Evolutionary conservation across 2,888 invertebrate species (phyloP).

Genomic region (Volucella inanis): DNA sequence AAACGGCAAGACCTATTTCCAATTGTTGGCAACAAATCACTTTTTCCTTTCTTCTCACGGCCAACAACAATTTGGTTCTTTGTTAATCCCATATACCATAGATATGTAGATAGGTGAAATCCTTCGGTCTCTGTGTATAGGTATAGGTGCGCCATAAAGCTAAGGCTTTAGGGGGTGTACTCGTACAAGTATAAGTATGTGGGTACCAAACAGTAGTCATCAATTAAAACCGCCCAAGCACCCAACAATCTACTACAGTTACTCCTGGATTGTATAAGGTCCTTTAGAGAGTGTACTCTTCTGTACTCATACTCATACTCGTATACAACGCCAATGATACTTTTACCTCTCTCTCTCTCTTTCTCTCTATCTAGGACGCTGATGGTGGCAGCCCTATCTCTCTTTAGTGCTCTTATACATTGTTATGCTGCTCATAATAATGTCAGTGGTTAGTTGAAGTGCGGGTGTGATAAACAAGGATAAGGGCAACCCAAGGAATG

Average conservation of each 20-base stretch:
- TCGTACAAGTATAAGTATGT: too few relatives aligned
- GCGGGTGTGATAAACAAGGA: slow-evolving; percentile 70
- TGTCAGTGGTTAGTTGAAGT: slow-evolving; percentile 75
- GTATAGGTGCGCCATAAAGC: too few relatives aligned
- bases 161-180: too few relatives aligned
- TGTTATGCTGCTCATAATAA: slow-evolving; percentile 74
- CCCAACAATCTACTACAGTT: slow-evolving; percentile 59
- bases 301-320: too few relatives aligned
- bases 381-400: slow-evolving; percentile 10
- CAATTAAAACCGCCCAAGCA: slow-evolving; percentile 31
- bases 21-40: slow-evolving; percentile 1
- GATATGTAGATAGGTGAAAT: not conserved
- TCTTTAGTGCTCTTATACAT: slow-evolving; percentile 55
- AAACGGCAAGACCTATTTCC: too few relatives aligned
- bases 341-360: slow-evolving; percentile 17
- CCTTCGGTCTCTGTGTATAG: slow-evolving; percentile 27
- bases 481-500: slow-evolving; percentile 43
- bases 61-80: slow-evolving; percentile 3
- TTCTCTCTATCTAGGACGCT: slow-evolving; percentile 20
- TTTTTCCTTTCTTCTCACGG: not conserved
- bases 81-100: slow-evolving; percentile 37
- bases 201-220: slow-evolving; percentile 31
- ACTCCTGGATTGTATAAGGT: slow-evolving; percentile 63
- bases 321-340: slow-evolving; percentile 46
- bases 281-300: slow-evolving; percentile 41